Evolutionary conservation across 2,888 invertebrate genomes (phyloP).

Genomic region (Adelognathus sp.): DNA sequence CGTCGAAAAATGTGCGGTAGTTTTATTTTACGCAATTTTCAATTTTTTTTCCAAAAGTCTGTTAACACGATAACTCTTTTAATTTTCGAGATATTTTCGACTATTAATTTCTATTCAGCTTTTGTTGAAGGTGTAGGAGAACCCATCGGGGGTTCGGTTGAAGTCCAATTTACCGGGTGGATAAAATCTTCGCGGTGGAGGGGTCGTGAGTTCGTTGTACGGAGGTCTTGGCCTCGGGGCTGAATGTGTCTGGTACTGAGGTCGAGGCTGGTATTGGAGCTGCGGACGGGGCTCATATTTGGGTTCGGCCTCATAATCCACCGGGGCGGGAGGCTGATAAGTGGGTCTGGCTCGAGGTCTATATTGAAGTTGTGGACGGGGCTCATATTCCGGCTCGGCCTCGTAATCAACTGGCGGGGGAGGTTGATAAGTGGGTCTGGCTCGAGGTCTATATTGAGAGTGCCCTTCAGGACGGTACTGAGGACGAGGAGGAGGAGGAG

Average conservation of each 20-base stretch:
- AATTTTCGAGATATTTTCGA: neutral
- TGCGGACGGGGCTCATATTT: conserved; percentile 82
- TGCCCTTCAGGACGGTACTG: conserved; percentile 64
- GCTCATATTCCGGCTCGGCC: conserved; percentile 80
- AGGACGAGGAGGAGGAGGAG: conserved; percentile 38
- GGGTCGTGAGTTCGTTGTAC: conserved; percentile 85
- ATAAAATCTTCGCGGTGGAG: conserved; percentile 88
- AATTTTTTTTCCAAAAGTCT: too few relatives aligned
- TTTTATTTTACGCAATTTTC: neutral
- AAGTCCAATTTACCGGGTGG: conserved; percentile 93
- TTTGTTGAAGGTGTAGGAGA: conserved; percentile 92
- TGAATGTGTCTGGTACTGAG: conserved; percentile 38
- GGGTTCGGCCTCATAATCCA: conserved; percentile 74
- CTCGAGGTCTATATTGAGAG: conserved; percentile 73
- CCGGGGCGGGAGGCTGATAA: conserved; percentile 40
- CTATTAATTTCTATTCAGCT: conserved; percentile 74
- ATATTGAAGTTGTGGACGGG: conserved; percentile 70
- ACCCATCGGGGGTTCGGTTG: conserved; percentile 94
- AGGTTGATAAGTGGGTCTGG: conserved; percentile 78
- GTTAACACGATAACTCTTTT: too few relatives aligned
- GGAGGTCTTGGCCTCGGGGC: conserved; percentile 79
- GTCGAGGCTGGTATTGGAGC: conserved; percentile 78
- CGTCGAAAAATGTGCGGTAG: too few relatives aligned
- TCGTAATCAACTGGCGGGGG: conserved; percentile 61
- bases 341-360: conserved; percentile 81